phyloP scores from a whole-genome alignment of 1,140 invertebrate genomes.

The Musca vetustissima region DNA sequence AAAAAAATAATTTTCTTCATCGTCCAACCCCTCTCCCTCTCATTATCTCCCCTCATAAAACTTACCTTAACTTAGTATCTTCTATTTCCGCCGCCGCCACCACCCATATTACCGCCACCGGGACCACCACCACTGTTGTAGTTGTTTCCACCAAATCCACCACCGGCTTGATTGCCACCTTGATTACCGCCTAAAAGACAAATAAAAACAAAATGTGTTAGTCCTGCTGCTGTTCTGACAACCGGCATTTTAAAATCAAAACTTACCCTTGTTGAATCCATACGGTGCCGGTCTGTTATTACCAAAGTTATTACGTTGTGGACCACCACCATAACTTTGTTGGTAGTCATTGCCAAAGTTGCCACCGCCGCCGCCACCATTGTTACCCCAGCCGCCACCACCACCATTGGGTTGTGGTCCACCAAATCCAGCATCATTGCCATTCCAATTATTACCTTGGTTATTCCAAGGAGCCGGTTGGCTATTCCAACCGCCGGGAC shows the following conservation, averaged over 20 bases:
- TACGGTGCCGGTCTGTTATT: constrained; percentile 64
- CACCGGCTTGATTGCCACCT: constrained; percentile 37
- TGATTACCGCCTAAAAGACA: constrained; percentile 46
- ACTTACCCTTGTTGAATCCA: constrained; percentile 47
- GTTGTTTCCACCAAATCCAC: constrained; percentile 42
- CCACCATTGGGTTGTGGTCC: constrained; percentile 40
- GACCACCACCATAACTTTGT: constrained; percentile 72
- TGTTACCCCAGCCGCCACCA: constrained; percentile 41
- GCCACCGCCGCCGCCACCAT: constrained; percentile 60
- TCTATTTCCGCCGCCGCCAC: constrained; percentile 46
- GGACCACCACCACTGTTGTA: constrained; percentile 41
- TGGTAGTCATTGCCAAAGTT: constrained; percentile 75
- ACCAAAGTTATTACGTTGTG: constrained; percentile 64
- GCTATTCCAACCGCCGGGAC: constrained; percentile 44
- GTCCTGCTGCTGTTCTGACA: no score
- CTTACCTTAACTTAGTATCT: constrained; percentile 42
- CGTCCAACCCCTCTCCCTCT: no score
- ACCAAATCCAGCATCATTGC: constrained; percentile 41
- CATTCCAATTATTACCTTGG: constrained; percentile 54
- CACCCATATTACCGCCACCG: constrained; percentile 47
- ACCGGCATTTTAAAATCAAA: not conserved
- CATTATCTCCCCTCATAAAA: not conserved
- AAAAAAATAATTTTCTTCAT: no score
- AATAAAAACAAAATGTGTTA: constrained; percentile 8
- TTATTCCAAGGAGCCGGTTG: constrained; percentile 34